Base-by-base conservation (phyloP, 1,140 invertebrate genomes). In the Drosophila equinoxialis region DNA sequence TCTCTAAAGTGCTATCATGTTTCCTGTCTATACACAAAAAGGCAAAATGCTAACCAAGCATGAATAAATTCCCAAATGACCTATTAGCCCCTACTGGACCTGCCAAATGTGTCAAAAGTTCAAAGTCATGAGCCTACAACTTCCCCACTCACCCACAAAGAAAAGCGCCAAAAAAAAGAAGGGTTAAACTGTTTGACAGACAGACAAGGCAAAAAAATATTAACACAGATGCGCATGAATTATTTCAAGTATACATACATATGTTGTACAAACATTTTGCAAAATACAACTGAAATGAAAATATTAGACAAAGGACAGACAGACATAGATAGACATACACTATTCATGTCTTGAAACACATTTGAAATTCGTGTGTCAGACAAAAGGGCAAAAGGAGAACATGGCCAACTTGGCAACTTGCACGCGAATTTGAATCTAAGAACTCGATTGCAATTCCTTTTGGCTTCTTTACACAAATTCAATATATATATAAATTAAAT, bases 41-140 rank as follows among this genome's bases (percentile, higher is more conserved):
- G 72, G 68, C 60, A 37, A 33, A 33, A 41, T 23, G 26, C 30
- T 51, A 76, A 37, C 41, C 71, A 61, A 77, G 63, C 79, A 77
- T 70, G 37, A 77, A 76, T 70, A 51, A 77, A 76, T 72, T 84
- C 81, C 81, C 81, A 17, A 80, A 62, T 84, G 77, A 84, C 77
- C 81, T 84, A 84, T 84, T 84, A 84, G 67, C 78, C 77, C 65
- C 13, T 45, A 60, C 74, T 41, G 61, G 86, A 85, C 68, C 75
- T 86, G 83, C 66, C 83, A 86, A 86, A 86, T 86, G 76, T 82
- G 83, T 86, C 83, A 87, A 87, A 79, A 86, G 83, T 86, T 86
- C 83, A 86, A 86, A 86, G 83, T 86, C 83, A 81, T 81, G 66
- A 11, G 23, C 48, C 68, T 63, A 70, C 60, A 71, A 70, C 63